A percentile compares a stretch with the other conserved stretches of the same genome.
Evolutionary conservation across 2,797 vertebrate species (phyloP).

Genomic region (Ctenopoma kingsleyae): DNA sequence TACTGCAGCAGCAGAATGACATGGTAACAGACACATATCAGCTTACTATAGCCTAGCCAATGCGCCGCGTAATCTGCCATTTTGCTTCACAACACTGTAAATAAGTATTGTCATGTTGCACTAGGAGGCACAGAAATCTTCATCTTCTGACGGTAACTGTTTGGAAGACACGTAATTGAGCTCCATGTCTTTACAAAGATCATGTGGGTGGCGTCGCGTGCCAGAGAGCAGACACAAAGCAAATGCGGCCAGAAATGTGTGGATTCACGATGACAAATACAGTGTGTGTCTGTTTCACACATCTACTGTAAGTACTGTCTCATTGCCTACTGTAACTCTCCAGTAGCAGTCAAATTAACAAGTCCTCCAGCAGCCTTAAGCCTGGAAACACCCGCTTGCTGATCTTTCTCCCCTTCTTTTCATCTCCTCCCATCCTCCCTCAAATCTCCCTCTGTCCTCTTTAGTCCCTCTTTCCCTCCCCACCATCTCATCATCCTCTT

Average conservation of each 20-base stretch:
- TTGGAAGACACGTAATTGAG: slow-evolving; percentile 53
- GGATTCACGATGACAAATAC: slow-evolving; percentile 20
- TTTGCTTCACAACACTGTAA: slow-evolving; percentile 54
- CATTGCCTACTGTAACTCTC: slow-evolving; percentile 39
- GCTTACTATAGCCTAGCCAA: slow-evolving; percentile 69
- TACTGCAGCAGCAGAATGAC: slow-evolving; percentile 63
- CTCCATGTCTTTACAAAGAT: slow-evolving; percentile 45
- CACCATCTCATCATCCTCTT: slow-evolving; percentile 60
- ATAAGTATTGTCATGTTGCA: slow-evolving; percentile 61
- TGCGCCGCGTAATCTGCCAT: slow-evolving; percentile 54
- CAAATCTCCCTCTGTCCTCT: slow-evolving; percentile 73
- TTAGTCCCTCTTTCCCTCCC: slow-evolving; percentile 55
- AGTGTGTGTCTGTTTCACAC: slow-evolving; percentile 26
- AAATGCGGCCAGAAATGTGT: slow-evolving; percentile 19
- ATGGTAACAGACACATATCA: slow-evolving; percentile 70
- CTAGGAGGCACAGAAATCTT: slow-evolving; percentile 39
- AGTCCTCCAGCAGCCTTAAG: slow-evolving; percentile 71
- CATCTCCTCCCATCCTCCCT: slow-evolving; percentile 68
- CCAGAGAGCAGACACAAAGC: slow-evolving; percentile 46
- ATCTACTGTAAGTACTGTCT: slow-evolving; percentile 36
- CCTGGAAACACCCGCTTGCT: slow-evolving; percentile 73
- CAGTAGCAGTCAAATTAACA: slow-evolving; percentile 57
- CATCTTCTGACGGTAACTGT: slow-evolving; percentile 43
- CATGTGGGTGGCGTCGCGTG: slow-evolving; percentile 48
- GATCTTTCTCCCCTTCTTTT: slow-evolving; percentile 70